Percentiles rank a stretch among this genome's conserved stretches.
phyloP scores from a whole-genome alignment of 2,797 vertebrate species.

The Aselliscus stoliczkanus region DNA sequence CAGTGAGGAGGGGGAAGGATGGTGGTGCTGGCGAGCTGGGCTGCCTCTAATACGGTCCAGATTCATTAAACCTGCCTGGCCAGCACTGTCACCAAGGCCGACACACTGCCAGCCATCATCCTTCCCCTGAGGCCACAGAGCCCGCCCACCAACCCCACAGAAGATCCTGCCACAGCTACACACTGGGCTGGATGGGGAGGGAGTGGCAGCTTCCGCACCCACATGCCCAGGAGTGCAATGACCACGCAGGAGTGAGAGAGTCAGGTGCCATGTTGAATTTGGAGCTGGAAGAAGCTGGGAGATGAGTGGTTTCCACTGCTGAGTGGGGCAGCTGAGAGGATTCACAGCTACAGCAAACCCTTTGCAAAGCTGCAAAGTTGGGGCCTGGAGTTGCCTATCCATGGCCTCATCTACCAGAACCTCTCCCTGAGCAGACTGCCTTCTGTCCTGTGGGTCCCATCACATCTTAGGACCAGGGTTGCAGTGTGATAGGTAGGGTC shows the following conservation, averaged over 20 bases:
- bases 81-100: conserved; percentile 39
- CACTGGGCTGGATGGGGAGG: background rate
- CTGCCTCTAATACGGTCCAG: conserved; percentile 66
- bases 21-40: background rate
- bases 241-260: background rate
- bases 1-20: background rate
- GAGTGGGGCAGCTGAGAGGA: background rate
- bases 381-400: background rate
- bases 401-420: background rate
- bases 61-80: conserved; percentile 59
- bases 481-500: background rate
- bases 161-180: background rate
- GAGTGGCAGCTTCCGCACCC: background rate
- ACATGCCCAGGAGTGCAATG: background rate
- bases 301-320: background rate
- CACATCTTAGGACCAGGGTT: background rate
- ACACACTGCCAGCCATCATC: conserved; percentile 56
- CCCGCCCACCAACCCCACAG: background rate
- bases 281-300: background rate
- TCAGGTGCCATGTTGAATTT: background rate
- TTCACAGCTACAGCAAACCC: background rate
- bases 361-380: background rate
- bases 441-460: background rate
- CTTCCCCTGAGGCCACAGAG: conserved; percentile 47
- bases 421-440: background rate